Base-by-base conservation (phyloP, 2,797 vertebrate genomes). In the Ataeniobius toweri region DNA sequence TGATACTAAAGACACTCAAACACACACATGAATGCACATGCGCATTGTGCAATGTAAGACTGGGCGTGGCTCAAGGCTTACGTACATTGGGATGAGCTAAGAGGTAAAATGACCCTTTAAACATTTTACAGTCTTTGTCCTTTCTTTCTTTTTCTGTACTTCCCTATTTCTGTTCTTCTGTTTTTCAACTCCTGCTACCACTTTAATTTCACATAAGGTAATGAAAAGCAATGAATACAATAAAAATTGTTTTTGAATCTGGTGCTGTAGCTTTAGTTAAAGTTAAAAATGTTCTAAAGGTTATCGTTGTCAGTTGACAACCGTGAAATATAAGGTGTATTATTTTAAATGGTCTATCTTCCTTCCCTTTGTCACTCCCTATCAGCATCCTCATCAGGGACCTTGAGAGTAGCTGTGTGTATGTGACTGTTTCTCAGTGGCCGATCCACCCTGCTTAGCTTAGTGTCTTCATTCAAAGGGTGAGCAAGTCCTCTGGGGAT, bases 401-500 rank as follows among this genome's bases (percentile, higher is more conserved):
- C 41, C 68, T 24, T 58, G 63, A 83, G 80, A 56, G 63, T 65
- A 20, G 48, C 39, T 77, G 84, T 86, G 72, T 82, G 39, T 83
- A 22, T 85, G 79, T 81, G 67, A 88, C 85, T 74, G 74, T 80
- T 83, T 87, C 89, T 82, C 77, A 78, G 76, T 77, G 81, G 84
- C 77, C 73, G 77, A 88, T 80, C 85, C 77, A 67, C 78, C 85
- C 78, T 81, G 55, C 79, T 69, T 83, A 53, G 73, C 65, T 77
- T 72, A 24, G 69, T 2, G 6, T 72, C 85, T 89, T 83, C 84
- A 86, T 83, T 90, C 72, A 44, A 73, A 82, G 88, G 88, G 83
- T 83, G 86, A 88, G 88, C 80, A 73, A 65, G 70, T 86, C 91
- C 92, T 91, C 79, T 59, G 88, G 82, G 92, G 89, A 85, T 83